Evolutionary conservation across 2,113 vertebrate species (phyloP), one percentile per base, ranked within the genome.

Genomic region (Carassius gibelio): DNA sequence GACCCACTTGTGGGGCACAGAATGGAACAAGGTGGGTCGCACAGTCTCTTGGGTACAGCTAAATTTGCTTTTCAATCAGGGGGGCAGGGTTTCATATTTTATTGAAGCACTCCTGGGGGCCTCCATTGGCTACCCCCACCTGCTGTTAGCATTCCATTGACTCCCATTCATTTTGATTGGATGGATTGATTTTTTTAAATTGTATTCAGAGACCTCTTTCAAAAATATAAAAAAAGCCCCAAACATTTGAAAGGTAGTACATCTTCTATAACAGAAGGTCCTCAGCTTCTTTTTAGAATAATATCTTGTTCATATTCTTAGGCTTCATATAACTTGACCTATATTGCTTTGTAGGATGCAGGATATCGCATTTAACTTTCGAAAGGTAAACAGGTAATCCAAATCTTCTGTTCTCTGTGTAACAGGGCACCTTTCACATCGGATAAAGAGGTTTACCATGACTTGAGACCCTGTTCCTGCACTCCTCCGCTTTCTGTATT

Each of bases 401-500:
- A 15, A 64, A 26, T 34, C 34, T 84, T 71, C 2, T 42, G 23
- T 62, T 79, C 4, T 42, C 23, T 48, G 13, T 50, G 38, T 30
- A 52, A 1, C 36, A 81, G 78, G 82, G 13, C 76, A 74, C 45
- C 38, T 84, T 38, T 64, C 48, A 59, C 72, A 68, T 34, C 45
- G 5, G 21, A 2, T 48, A 48, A 75, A 48, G 42, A 61, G 45
- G 64, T 74, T 4, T 45, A 72, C 75, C 42, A 50, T 87, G 86
- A 72, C 82, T 23, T 84, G 21, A 84, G 38, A 48, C 57, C 45
- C 38, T 81, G 8, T 19, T 61, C 55, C 68, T 42, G 36, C 13
- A 72, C 34, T 62, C 11, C 57, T 52, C 57, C 15, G 15, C 9
- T 34, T 61, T 50, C 76, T 75, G 36, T 90, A 91, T 81, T n/a